phyloP scores from a whole-genome alignment of 2,888 invertebrate species.

The Synanthedon vespiformis region DNA sequence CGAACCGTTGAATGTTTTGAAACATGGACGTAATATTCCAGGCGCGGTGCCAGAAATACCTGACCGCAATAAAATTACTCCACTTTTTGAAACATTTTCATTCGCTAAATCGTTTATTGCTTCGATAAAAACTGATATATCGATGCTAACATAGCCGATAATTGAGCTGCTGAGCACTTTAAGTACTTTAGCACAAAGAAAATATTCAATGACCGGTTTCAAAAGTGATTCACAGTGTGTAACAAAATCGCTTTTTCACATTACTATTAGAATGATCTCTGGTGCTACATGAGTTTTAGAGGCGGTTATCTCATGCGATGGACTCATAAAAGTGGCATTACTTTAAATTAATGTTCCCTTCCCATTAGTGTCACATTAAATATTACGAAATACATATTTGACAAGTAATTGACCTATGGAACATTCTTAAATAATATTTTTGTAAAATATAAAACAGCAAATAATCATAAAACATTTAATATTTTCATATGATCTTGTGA shows the following conservation, averaged over 20 bases:
- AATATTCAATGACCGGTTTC: constrained; percentile 11
- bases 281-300: constrained; percentile 27
- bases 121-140: constrained; percentile 3
- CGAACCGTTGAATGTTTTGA: no score
- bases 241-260: constrained; percentile 21
- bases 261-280: constrained; percentile 6
- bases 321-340: constrained; percentile 56
- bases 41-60: background rate
- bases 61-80: background rate
- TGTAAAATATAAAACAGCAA: no score
- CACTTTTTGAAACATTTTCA: background rate
- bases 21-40: no score
- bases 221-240: constrained; percentile 20
- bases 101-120: constrained; percentile 3
- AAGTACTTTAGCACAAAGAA: constrained; percentile 2
- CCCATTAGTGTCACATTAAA: constrained; percentile 59
- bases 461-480: no score
- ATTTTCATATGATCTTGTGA: no score
- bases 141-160: background rate
- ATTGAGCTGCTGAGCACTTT: background rate
- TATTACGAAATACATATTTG: constrained; percentile 35
- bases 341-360: constrained; percentile 47
- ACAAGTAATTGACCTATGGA: no score
- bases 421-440: no score
- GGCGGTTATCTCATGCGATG: constrained; percentile 34